Percentiles rank a stretch among this genome's conserved stretches.
Conservation (phyloP, 2,888 invertebrate species). For the Kuschelorhynchus macadamiae region DNA sequence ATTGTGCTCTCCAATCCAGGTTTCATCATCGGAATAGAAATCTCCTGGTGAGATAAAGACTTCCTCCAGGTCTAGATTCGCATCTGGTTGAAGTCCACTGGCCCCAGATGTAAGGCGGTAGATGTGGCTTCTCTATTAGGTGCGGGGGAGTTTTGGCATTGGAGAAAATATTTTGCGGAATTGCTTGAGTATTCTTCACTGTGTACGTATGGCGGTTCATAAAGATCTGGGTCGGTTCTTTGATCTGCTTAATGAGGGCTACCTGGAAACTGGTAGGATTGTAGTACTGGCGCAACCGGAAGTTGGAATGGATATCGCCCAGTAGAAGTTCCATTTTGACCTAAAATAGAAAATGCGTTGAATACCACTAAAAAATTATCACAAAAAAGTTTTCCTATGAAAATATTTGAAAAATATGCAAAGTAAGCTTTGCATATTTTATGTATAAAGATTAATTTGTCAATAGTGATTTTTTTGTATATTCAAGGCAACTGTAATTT, state of each 20-base stretch:
- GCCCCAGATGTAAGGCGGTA: slow-evolving; percentile 69
- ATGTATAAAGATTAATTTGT: too few species aligned
- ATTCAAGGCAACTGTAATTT: too few species aligned
- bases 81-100: slow-evolving; percentile 74
- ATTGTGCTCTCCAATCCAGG: slow-evolving; percentile 72
- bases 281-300: slow-evolving; percentile 67
- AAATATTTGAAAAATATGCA: too few species aligned
- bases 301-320: slow-evolving; percentile 71
- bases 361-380: too few species aligned
- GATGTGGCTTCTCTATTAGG: slow-evolving; percentile 66
- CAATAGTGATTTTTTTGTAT: too few species aligned
- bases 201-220: slow-evolving; percentile 58
- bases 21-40: slow-evolving; percentile 66
- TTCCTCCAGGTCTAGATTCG: slow-evolving; percentile 71
- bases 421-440: too few species aligned
- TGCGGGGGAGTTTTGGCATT: slow-evolving; percentile 70
- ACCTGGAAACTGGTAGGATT: slow-evolving; percentile 72
- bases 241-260: slow-evolving; percentile 67
- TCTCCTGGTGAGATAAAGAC: slow-evolving; percentile 70
- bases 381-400: too few species aligned
- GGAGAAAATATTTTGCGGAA: slow-evolving; percentile 66
- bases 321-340: slow-evolving; percentile 69
- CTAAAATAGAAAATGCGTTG: slow-evolving; percentile 27
- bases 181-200: slow-evolving; percentile 60
- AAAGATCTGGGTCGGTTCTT: slow-evolving; percentile 57